phyloP scores from a whole-genome alignment of 1,140 invertebrate genomes.

The Drosophila subpulchrella region DNA sequence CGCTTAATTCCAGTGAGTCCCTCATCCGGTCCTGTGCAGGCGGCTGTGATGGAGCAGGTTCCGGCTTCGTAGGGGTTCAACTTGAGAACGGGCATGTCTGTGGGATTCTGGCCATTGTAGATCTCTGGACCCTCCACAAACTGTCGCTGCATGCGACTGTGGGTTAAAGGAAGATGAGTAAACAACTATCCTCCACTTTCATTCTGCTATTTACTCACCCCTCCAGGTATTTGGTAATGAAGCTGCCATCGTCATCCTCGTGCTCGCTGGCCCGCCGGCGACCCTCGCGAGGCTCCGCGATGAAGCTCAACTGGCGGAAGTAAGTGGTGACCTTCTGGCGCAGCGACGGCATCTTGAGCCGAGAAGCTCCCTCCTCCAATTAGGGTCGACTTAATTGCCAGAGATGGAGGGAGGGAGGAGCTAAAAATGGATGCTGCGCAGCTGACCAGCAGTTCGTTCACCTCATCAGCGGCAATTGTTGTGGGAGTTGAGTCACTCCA shows the following conservation, averaged over 20 bases:
- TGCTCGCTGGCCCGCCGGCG: slow-evolving; percentile 51
- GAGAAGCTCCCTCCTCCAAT: slow-evolving; percentile 33
- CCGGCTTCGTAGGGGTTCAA: slow-evolving; percentile 86
- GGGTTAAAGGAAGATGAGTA: not conserved
- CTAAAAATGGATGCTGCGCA: slow-evolving; percentile 16
- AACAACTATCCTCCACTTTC: not conserved
- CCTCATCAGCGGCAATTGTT: slow-evolving; percentile 67
- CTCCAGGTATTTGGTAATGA: slow-evolving; percentile 90
- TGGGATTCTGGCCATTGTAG: slow-evolving; percentile 88
- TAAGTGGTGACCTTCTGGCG: slow-evolving; percentile 90
- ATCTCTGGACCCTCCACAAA: slow-evolving; percentile 86
- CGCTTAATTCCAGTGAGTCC: slow-evolving; percentile 90
- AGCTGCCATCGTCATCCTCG: slow-evolving; percentile 87
- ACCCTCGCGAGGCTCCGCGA: slow-evolving; percentile 86
- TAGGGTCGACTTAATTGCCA: slow-evolving; percentile 56
- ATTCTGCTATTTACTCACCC: slow-evolving; percentile 86
- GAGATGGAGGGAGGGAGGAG: slow-evolving; percentile 19
- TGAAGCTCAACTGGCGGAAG: slow-evolving; percentile 90
- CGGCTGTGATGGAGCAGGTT: slow-evolving; percentile 86
- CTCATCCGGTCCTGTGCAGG: slow-evolving; percentile 91
- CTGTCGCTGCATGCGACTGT: slow-evolving; percentile 73
- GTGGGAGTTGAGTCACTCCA: slow-evolving; percentile 39
- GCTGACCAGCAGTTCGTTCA: slow-evolving; percentile 68
- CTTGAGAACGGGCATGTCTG: slow-evolving; percentile 87
- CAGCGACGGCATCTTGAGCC: slow-evolving; percentile 88